Evolutionary conservation across 2,888 invertebrate genomes (phyloP).

Genomic region (Macropis europaea): DNA sequence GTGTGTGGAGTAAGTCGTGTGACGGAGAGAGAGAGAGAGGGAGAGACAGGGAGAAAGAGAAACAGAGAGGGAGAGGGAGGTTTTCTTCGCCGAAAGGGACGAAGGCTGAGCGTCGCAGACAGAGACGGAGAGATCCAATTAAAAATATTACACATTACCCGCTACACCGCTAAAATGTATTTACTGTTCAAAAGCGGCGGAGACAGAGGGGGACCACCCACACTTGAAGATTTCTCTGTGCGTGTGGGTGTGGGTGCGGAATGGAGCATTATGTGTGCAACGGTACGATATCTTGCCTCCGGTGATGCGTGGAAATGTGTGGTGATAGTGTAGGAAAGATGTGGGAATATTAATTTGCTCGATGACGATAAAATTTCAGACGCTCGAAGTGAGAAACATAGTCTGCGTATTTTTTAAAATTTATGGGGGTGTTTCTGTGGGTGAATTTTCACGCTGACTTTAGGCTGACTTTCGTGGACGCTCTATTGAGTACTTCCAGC

Average conservation of each 20-base stretch:
- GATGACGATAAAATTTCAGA: no score
- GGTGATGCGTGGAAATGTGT: slow-evolving; percentile 8
- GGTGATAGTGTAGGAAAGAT: background rate
- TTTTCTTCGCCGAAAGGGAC: slow-evolving; percentile 55
- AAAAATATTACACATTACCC: slow-evolving; percentile 80
- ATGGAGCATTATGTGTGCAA: slow-evolving; percentile 24
- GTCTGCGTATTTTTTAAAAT: no score
- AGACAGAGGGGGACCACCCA: slow-evolving; percentile 56
- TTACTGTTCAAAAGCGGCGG: slow-evolving; percentile 76
- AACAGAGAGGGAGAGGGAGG: slow-evolving; percentile 48
- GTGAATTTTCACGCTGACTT: no score
- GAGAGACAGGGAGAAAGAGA: background rate
- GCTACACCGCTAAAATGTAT: slow-evolving; percentile 76
- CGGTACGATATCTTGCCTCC: slow-evolving; percentile 14
- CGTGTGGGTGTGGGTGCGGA: no score
- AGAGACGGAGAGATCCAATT: slow-evolving; percentile 77
- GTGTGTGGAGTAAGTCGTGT: slow-evolving; percentile 11
- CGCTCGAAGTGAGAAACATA: no score
- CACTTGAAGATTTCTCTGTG: no score
- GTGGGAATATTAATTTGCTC: slow-evolving; percentile 15
- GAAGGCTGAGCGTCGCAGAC: slow-evolving; percentile 37
- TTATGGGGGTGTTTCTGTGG: no score
- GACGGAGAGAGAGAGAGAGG: slow-evolving; percentile 11
- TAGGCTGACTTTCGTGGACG: no score
- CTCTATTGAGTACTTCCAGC: no score